Conservation (phyloP, 2,797 vertebrate species). For the Pangasius djambal region DNA sequence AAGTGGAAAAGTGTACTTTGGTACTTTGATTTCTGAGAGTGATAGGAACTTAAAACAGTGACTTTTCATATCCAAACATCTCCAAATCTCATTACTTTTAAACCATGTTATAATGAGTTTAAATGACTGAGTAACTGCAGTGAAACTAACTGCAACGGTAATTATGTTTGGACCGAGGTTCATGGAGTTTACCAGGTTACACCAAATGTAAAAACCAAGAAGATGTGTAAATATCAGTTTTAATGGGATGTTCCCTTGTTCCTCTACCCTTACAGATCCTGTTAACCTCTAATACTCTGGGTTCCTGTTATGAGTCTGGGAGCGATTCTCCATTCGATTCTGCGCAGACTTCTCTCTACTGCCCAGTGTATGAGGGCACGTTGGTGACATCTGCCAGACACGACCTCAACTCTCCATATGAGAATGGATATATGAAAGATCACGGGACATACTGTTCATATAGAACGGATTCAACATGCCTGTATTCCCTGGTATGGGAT, state of each 20-base stretch:
- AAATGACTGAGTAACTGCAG: not conserved
- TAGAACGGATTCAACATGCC: slow-evolving; percentile 83
- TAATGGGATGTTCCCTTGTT: not conserved
- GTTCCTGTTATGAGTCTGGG: slow-evolving; percentile 85
- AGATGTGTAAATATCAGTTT: not conserved
- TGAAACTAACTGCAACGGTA: not conserved
- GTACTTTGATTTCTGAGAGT: not conserved
- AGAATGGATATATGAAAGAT: slow-evolving; percentile 82
- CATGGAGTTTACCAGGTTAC: not conserved
- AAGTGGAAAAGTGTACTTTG: not conserved
- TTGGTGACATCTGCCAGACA: slow-evolving; percentile 87
- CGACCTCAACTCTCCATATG: slow-evolving; percentile 86
- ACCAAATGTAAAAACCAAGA: not conserved
- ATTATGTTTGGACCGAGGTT: not conserved
- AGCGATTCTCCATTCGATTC: slow-evolving; percentile 77
- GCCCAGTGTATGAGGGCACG: slow-evolving; percentile 85
- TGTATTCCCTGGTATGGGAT: slow-evolving; percentile 88
- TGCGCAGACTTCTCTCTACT: slow-evolving; percentile 83
- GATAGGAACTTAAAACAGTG: too few relatives aligned
- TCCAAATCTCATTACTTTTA: not conserved
- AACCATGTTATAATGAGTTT: not conserved
- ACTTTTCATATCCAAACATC: not conserved
- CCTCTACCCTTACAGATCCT: slow-evolving; percentile 78
- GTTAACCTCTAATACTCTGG: slow-evolving; percentile 87
- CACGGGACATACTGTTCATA: slow-evolving; percentile 87